Evolutionary conservation across 2,113 vertebrate species (phyloP), one percentile per base, ranked within the genome.

Genomic region (Bambusicola thoracicus): DNA sequence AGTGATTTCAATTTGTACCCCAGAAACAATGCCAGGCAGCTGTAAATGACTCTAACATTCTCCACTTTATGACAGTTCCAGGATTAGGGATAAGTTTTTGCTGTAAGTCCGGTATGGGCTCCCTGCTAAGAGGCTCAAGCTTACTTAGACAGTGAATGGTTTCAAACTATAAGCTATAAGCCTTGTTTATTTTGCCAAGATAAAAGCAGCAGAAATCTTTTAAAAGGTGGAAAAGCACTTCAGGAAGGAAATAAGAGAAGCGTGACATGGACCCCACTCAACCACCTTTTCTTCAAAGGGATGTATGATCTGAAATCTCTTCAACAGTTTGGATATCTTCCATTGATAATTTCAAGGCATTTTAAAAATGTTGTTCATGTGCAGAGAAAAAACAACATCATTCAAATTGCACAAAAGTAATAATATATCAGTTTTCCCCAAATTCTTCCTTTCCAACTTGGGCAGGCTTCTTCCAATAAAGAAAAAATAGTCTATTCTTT

Each of bases 21-120:
- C 69, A 95, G 82, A 79, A 93, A 24, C 55, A 80, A 82, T 85
- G 74, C 89, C 95, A 96, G 74, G 81, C 81, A 80, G 49, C 77
- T 82, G 66, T 59, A 93, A 91, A 92, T 63, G 40, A 79, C 91
- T 92, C 66, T 68, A 91, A 73, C 41, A 69, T 74, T 62, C 89
- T 92, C 43, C 4, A 2, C 15, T 89, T 85, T 84, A n/a, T 58
- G 66, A 81, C 1, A 13, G 59, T 73, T 89, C 74, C 89, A 92
- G 67, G 70, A 73, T 58, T 62, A 63, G 38, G 40, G 44, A 66
- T 55, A 89, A 66, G 61, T 38, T 94, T 96, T 81, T 75, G 40
- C 80, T 75, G 72, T 51, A 81, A 88, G 30, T 61, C 48, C 66
- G 69, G 14, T 27, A 66, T 30, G 55, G 70, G 66, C 66, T 94